Conservation (phyloP, 2,797 vertebrate species). For the Trichosurus vulpecula region DNA sequence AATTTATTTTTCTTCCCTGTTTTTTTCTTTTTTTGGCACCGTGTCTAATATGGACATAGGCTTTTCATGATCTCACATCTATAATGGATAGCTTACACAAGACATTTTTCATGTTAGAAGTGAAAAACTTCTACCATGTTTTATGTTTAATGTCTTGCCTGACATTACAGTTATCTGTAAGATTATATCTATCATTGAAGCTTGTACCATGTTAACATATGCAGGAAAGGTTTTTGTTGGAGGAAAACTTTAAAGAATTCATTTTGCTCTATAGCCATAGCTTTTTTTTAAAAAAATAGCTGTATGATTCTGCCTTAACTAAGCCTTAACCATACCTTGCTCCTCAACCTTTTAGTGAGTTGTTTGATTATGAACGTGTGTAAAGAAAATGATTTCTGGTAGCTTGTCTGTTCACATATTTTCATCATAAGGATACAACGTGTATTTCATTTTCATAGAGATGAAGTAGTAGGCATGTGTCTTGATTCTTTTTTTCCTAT, state of each 20-base stretch:
- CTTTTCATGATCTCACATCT: background rate
- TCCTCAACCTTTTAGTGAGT: background rate
- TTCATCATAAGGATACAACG: background rate
- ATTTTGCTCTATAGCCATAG: constrained; percentile 25
- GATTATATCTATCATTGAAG: background rate
- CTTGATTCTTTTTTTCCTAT: background rate
- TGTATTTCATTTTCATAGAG: background rate
- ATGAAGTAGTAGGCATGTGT: background rate
- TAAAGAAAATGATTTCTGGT: background rate
- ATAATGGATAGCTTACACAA: background rate
- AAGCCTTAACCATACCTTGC: background rate
- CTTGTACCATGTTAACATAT: constrained; percentile 8
- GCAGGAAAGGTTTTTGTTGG: background rate
- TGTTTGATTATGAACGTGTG: background rate
- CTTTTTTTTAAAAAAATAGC: background rate
- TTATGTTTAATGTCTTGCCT: background rate
- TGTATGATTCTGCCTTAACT: background rate
- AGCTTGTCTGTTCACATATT: background rate
- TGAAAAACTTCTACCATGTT: background rate
- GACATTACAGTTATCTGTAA: background rate
- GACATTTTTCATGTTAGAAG: background rate
- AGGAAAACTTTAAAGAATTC: background rate
- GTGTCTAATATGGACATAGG: background rate
- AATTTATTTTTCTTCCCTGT: background rate
- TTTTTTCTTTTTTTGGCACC: background rate